A percentile compares a stretch with the other conserved stretches of the same genome.
phyloP scores from a whole-genome alignment of 2,797 vertebrate species.

The Lacerta agilis region DNA sequence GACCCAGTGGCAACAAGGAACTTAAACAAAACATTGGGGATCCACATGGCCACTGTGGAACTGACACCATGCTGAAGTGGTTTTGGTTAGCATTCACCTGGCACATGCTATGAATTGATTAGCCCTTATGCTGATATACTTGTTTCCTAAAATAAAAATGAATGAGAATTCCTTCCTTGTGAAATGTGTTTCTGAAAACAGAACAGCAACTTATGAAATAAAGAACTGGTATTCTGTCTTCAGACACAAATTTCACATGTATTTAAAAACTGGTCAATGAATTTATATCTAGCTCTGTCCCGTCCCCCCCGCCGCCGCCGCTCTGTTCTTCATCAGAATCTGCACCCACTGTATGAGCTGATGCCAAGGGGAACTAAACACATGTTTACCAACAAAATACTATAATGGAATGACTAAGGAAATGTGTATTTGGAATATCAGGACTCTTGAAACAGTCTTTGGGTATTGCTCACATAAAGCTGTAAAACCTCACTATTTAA shows the following conservation, averaged over 20 bases:
- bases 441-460: background rate
- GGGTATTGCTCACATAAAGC: slow-evolving; percentile 17
- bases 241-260: background rate
- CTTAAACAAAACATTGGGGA: background rate
- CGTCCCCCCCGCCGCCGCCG: too few relatives aligned
- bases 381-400: slow-evolving; percentile 11
- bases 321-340: background rate
- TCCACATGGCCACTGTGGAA: background rate
- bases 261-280: background rate
- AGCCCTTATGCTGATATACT: background rate
- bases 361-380: background rate
- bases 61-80: background rate
- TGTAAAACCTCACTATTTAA: slow-evolving; percentile 27
- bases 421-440: slow-evolving; percentile 18
- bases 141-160: background rate
- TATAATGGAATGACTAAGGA: background rate
- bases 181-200: background rate
- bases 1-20: background rate
- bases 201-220: background rate
- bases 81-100: background rate
- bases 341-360: background rate
- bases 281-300: background rate
- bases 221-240: too few relatives aligned
- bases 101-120: background rate
- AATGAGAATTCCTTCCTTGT: background rate